Evolutionary conservation across 2,113 vertebrate genomes (phyloP).

Genomic region (Octodon degus): DNA sequence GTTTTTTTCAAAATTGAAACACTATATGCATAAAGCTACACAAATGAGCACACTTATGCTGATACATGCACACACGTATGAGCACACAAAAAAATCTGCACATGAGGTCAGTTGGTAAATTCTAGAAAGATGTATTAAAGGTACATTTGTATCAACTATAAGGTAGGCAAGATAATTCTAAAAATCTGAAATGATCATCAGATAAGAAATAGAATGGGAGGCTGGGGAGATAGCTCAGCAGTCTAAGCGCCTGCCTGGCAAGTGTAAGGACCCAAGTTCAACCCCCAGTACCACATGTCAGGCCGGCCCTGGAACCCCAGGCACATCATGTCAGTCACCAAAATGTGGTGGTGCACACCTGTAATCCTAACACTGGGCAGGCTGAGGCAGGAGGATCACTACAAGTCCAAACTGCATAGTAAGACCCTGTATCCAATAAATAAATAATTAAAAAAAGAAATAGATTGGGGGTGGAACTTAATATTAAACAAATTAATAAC

Average conservation of each 20-base stretch:
- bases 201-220: not conserved
- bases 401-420: no score
- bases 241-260: no score
- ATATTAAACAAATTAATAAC: not conserved
- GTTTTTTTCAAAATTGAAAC: constrained; percentile 11
- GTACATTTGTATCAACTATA: not conserved
- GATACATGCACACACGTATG: not conserved
- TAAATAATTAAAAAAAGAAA: not conserved
- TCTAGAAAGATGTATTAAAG: not conserved
- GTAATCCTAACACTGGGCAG: no score
- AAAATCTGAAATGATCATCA: not conserved
- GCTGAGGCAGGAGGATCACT: no score
- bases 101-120: not conserved
- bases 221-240: no score
- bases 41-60: not conserved
- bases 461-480: not conserved
- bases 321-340: no score
- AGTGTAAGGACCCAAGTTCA: no score
- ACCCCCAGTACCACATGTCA: no score
- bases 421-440: no score
- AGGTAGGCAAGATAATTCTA: not conserved
- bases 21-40: not conserved
- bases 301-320: no score
- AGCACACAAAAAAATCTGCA: not conserved
- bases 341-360: no score